These are phyloP conservation scores for Hypselothyrea guttata DNA, from an alignment of 2,888 invertebrate species.

Conservation along the genomic window DNA sequence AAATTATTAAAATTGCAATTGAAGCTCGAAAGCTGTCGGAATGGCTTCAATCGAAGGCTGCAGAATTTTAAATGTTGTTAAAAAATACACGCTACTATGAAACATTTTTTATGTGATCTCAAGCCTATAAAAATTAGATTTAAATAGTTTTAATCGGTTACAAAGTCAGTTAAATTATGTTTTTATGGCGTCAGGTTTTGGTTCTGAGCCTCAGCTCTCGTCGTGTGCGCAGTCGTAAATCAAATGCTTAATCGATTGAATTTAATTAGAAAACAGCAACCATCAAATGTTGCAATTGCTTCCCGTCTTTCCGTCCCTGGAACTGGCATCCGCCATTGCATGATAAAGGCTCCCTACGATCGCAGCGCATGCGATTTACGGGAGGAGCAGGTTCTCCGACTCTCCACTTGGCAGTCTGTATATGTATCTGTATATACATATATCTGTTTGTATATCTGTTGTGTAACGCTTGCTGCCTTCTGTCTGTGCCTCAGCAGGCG, in stretches of 20 bases:
- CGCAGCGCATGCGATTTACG: constrained; percentile 62
- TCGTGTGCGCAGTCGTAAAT: constrained; percentile 69
- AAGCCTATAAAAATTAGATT: no score
- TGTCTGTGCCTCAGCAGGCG: constrained; percentile 59
- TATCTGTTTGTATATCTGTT: constrained; percentile 32
- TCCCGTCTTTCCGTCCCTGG: constrained; percentile 31
- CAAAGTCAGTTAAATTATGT: no score
- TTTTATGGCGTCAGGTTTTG: no score
- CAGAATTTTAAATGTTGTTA: no score
- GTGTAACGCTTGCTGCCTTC: constrained; percentile 61
- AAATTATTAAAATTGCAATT: no score
- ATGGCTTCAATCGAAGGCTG: no score
- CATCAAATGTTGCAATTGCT: constrained; percentile 51
- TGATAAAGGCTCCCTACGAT: constrained; percentile 67
- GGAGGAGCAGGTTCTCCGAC: constrained; percentile 5
- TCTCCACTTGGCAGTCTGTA: constrained; percentile 25
- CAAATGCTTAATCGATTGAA: constrained; percentile 80
- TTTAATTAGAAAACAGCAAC: constrained; percentile 78
- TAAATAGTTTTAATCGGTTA: no score
- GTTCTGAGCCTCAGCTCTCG: constrained; percentile 15
- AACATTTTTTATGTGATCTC: no score
- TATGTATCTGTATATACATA: constrained; percentile 24
- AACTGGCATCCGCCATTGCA: constrained; percentile 54
- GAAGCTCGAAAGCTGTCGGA: no score
- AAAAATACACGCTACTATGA: no score